Evolutionary conservation across 1,140 invertebrate species (phyloP).

Genomic region (Drosophila grimshawi): DNA sequence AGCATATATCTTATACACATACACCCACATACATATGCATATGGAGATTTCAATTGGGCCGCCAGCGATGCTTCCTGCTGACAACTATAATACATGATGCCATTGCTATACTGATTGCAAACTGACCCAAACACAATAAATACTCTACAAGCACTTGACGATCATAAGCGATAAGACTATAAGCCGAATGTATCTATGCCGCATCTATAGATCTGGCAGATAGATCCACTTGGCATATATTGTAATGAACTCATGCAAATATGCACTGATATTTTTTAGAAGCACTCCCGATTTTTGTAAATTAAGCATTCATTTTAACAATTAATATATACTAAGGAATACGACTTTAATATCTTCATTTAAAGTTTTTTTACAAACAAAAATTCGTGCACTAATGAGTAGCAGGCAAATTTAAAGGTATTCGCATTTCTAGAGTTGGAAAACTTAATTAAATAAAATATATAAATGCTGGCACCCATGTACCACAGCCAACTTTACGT

Average conservation of each 20-base stretch:
- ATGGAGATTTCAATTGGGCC: slow-evolving; percentile 43
- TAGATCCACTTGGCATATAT: no score
- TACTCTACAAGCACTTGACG: not conserved
- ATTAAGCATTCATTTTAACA: no score
- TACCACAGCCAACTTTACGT: not conserved
- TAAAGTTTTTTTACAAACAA: no score
- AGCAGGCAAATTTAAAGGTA: no score
- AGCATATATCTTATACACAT: slow-evolving; percentile 20
- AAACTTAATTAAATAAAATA: not conserved
- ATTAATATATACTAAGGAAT: no score
- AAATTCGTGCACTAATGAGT: not conserved
- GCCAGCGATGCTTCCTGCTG: slow-evolving; percentile 35
- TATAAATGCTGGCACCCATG: slow-evolving; percentile 11
- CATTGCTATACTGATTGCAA: not conserved
- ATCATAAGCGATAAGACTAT: not conserved
- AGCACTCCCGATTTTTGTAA: no score
- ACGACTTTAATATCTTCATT: no score
- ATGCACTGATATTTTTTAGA: no score
- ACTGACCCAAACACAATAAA: not conserved
- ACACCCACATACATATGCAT: slow-evolving; percentile 4
- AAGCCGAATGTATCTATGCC: no score
- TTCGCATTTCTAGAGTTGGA: no score
- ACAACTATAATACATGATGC: slow-evolving; percentile 25
- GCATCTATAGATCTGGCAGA: no score
- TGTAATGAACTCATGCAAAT: no score